Percentiles rank a stretch among this genome's conserved stretches.
phyloP scores from a whole-genome alignment of 1,140 invertebrate genomes.

The Drosophila pseudoananassae region DNA sequence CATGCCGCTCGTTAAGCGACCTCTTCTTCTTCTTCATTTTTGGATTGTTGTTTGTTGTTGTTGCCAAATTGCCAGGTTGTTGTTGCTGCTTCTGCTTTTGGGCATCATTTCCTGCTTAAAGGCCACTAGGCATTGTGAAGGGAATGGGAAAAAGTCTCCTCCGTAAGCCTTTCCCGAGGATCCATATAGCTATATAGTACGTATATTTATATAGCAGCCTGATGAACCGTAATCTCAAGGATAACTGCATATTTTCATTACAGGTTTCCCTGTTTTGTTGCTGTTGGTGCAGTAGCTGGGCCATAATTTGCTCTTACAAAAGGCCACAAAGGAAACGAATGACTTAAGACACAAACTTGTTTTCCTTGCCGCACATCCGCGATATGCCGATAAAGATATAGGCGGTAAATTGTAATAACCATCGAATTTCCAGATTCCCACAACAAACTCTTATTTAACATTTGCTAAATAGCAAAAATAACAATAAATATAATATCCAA shows the following conservation, averaged over 20 bases:
- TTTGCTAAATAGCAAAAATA: background rate
- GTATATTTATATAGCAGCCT: constrained; percentile 33
- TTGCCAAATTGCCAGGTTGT: constrained; percentile 43
- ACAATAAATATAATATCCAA: background rate
- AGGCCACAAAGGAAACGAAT: constrained; percentile 52
- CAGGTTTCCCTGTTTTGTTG: constrained; percentile 19
- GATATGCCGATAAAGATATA: constrained; percentile 9
- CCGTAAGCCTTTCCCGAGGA: constrained; percentile 5
- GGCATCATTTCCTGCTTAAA: constrained; percentile 48
- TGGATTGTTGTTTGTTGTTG: constrained; percentile 37
- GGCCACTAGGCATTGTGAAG: constrained; percentile 16
- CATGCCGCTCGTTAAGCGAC: constrained; percentile 43
- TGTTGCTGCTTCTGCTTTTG: constrained; percentile 25
- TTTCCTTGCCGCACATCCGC: constrained; percentile 44
- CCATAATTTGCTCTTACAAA: constrained; percentile 52
- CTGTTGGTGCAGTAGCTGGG: constrained; percentile 31
- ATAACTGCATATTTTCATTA: constrained; percentile 49
- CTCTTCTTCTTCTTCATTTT: constrained; percentile 11
- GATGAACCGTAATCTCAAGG: constrained; percentile 53
- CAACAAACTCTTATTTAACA: constrained; percentile 1
- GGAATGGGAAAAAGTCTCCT: constrained; percentile 14
- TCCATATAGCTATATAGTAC: constrained; percentile 23
- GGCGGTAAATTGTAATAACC: background rate
- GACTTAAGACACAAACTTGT: constrained; percentile 53
- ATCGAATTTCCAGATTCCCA: background rate